Evolutionary conservation across 2,888 invertebrate species (phyloP).

Genomic region (Scelioninae gen. 1): DNA sequence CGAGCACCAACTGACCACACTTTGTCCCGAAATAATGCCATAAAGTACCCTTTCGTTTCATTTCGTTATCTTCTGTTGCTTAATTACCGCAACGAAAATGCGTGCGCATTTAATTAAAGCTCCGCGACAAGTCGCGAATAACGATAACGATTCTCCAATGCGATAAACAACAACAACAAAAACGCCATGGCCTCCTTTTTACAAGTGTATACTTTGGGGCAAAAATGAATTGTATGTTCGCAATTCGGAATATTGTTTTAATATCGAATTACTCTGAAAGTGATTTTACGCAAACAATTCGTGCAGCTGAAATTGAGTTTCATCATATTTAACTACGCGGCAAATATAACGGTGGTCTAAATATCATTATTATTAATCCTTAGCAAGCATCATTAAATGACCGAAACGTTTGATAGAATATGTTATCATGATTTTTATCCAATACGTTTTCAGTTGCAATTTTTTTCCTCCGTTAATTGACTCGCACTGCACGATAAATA

Average conservation of each 20-base stretch:
- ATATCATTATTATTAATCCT: slow-evolving; percentile 56
- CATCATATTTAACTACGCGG: slow-evolving; percentile 43
- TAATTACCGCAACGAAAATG: slow-evolving; percentile 43
- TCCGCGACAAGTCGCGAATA: slow-evolving; percentile 47
- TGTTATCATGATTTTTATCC: slow-evolving; percentile 41
- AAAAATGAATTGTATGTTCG: slow-evolving; percentile 28
- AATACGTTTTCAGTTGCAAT: no score
- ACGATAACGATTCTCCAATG: slow-evolving; percentile 31
- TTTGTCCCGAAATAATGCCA: slow-evolving; percentile 39
- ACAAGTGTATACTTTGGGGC: background rate
- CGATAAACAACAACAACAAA: slow-evolving; percentile 2
- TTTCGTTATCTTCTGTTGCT: slow-evolving; percentile 42
- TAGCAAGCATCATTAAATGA: slow-evolving; percentile 49
- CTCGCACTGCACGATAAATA: no score
- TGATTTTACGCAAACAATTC: slow-evolving; percentile 52
- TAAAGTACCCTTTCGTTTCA: slow-evolving; percentile 43
- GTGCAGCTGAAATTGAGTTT: slow-evolving; percentile 53
- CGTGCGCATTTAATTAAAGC: slow-evolving; percentile 46
- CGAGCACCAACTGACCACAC: slow-evolving; percentile 40
- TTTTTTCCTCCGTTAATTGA: no score
- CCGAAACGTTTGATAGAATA: slow-evolving; percentile 33
- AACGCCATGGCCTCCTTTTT: background rate
- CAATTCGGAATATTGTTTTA: slow-evolving; percentile 49
- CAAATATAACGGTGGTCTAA: slow-evolving; percentile 32
- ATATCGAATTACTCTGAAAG: slow-evolving; percentile 52